Conservation (phyloP, 2,888 invertebrate species). For the Agrotis puta region DNA sequence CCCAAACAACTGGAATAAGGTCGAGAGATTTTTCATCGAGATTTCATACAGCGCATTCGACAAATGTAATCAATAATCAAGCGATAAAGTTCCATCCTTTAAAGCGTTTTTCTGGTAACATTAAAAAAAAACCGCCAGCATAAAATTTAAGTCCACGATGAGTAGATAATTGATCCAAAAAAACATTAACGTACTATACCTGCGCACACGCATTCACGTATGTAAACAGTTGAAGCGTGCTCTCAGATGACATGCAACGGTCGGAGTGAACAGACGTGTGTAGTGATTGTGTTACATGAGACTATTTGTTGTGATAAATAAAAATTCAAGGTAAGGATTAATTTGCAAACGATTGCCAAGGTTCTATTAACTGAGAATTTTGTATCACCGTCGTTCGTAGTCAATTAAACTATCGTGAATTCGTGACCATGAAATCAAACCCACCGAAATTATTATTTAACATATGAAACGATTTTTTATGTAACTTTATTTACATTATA, state of each 20-base stretch:
- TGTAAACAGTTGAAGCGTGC: conserved; percentile 40
- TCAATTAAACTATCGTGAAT: conserved; percentile 1
- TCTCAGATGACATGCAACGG: conserved; percentile 54
- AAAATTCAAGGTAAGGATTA: conserved; percentile 61
- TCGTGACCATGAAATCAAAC: conserved; percentile 14
- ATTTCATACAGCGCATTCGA: too few relatives aligned
- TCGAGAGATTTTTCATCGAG: too few relatives aligned
- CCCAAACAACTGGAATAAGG: too few relatives aligned
- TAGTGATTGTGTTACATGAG: conserved; percentile 48
- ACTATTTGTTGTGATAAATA: conserved; percentile 45
- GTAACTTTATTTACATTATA: neutral
- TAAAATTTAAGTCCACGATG: neutral
- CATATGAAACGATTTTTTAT: neutral
- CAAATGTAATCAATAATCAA: neutral
- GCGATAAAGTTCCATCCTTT: neutral
- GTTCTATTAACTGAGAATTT: conserved; percentile 10
- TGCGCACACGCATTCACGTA: conserved; percentile 45
- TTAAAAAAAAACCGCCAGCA: conserved; percentile 12
- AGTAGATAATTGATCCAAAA: conserved; percentile 19
- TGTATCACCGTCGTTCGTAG: neutral
- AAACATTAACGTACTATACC: conserved; percentile 19
- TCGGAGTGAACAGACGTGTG: conserved; percentile 56
- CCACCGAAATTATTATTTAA: conserved; percentile 13
- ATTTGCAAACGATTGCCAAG: conserved; percentile 40
- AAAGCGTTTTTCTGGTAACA: conserved; percentile 15